Conservation (phyloP, 2,797 vertebrate species). For the Dallia pectoralis region DNA sequence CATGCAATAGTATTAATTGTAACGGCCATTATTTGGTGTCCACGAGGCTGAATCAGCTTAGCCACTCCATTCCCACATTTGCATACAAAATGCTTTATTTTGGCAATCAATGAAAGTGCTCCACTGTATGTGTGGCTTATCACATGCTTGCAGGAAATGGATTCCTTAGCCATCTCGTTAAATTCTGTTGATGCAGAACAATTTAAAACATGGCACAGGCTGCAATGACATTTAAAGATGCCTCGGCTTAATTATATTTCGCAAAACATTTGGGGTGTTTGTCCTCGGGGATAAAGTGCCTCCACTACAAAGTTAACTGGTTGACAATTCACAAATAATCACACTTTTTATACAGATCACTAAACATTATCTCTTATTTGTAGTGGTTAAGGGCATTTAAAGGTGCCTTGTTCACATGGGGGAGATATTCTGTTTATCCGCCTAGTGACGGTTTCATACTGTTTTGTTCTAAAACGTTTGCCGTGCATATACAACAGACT, state of each 20-base stretch:
- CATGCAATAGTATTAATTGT: constrained; percentile 85
- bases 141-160: constrained; percentile 96
- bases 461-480: constrained; percentile 42
- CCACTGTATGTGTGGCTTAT: constrained; percentile 99
- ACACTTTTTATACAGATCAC: constrained; percentile 67
- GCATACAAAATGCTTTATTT: constrained; percentile 99
- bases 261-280: constrained; percentile 98
- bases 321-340: constrained; percentile 85
- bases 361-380: constrained; percentile 82
- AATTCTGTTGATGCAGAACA: constrained; percentile 99
- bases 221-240: constrained; percentile 99
- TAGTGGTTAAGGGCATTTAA: constrained; percentile 76
- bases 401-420: constrained; percentile 68
- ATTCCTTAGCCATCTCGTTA: constrained; percentile 99
- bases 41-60: constrained; percentile 93
- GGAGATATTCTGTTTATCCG: constrained; percentile 57
- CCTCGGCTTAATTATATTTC: constrained; percentile 99
- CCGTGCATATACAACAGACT: constrained; percentile 26
- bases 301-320: constrained; percentile 99
- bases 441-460: constrained; percentile 30
- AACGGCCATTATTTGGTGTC: constrained; percentile 88
- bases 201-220: constrained; percentile 99
- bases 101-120: constrained; percentile 99
- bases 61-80: constrained; percentile 99
- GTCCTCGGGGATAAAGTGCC: constrained; percentile 98